These are phyloP conservation scores for Hippolais icterina DNA, from an alignment of 2,113 vertebrate genomes.

Conservation along the genomic window DNA sequence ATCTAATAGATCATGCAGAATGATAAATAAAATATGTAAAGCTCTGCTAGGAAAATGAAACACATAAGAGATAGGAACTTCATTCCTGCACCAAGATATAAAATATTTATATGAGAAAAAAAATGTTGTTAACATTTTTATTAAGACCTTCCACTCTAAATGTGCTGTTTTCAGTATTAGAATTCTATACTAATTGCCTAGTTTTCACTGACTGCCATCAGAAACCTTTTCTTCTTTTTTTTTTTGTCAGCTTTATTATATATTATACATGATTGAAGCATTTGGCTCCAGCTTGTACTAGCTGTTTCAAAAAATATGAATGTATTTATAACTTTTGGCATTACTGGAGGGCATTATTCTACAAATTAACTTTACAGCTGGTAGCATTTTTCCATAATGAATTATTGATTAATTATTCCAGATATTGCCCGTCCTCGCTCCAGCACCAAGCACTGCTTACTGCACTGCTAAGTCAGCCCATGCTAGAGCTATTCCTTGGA, in stretches of 20 bases:
- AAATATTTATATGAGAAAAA: constrained; percentile 35
- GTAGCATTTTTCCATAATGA: constrained; percentile 47
- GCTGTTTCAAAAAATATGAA: not conserved
- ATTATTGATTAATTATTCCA: constrained; percentile 69
- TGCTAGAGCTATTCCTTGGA: constrained; percentile 36
- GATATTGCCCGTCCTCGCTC: constrained; percentile 8
- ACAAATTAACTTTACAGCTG: constrained; percentile 44
- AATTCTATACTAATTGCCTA: not conserved
- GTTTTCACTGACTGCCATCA: not conserved
- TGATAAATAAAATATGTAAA: constrained; percentile 35
- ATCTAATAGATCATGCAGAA: not conserved
- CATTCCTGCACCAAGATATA: not conserved
- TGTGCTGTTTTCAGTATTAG: not conserved
- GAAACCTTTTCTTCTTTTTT: not conserved
- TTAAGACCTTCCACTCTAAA: not conserved
- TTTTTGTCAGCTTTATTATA: not conserved
- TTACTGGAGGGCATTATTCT: constrained; percentile 31
- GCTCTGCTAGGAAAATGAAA: constrained; percentile 8
- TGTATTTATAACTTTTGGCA: constrained; percentile 7
- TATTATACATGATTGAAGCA: not conserved
- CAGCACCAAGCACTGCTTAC: constrained; percentile 17
- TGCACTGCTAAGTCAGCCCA: not conserved
- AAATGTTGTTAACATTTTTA: not conserved
- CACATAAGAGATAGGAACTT: not conserved
- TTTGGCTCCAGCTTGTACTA: not conserved